phyloP scores from a whole-genome alignment of 2,797 vertebrate species.

The Falco naumanni region DNA sequence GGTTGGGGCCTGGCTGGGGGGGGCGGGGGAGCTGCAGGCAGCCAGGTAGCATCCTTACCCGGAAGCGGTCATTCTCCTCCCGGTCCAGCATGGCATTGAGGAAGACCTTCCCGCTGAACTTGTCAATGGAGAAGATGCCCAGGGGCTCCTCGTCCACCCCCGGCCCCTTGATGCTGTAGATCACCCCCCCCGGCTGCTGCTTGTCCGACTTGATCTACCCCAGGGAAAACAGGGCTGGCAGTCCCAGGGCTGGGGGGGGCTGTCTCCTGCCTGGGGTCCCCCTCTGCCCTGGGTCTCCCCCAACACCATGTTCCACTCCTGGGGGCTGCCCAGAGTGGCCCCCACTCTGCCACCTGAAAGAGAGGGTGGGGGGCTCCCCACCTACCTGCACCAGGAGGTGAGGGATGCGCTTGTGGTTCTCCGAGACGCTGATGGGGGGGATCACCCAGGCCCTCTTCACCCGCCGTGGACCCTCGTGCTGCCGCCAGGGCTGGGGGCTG shows the following conservation, averaged over 20 bases:
- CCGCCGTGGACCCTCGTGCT: constrained; percentile 52
- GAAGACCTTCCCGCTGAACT: constrained; percentile 88
- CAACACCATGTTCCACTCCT: neutral
- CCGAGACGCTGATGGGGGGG: constrained; percentile 91
- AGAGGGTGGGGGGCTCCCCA: neutral
- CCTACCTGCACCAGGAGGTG: constrained; percentile 92
- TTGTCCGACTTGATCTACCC: constrained; percentile 96
- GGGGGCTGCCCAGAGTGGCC: neutral
- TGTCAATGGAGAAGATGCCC: constrained; percentile 93
- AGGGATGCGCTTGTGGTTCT: constrained; percentile 93
- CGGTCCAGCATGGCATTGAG: constrained; percentile 91
- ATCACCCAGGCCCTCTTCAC: constrained; percentile 97
- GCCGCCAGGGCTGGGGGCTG: constrained; percentile 77
- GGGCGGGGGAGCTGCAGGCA: accelerated
- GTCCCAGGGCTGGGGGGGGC: neutral
- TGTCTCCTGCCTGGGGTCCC: neutral
- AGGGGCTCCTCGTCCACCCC: constrained; percentile 94
- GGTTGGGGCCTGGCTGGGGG: accelerated
- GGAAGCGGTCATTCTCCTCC: constrained; percentile 88
- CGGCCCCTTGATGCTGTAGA: constrained; percentile 95
- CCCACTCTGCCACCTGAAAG: accelerated
- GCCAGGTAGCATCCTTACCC: constrained; percentile 73
- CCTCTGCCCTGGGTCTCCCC: neutral
- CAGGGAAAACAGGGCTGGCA: neutral
- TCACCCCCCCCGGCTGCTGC: constrained; percentile 87